Base-by-base conservation (phyloP, 2,797 vertebrate genomes). In the Sebastes baramenuke region DNA sequence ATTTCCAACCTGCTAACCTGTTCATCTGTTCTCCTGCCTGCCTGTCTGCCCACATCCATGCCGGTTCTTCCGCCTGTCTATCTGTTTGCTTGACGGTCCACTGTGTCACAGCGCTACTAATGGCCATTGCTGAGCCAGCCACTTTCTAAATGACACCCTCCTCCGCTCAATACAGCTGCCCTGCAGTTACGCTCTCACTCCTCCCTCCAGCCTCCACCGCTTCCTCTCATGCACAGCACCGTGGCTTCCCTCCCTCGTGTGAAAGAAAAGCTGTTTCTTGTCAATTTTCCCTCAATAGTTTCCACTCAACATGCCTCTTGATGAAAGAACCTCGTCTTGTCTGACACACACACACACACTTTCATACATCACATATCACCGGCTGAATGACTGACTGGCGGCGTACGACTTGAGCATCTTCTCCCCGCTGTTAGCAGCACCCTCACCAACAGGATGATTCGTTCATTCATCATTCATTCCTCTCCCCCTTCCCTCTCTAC, bases 81-180 rank as follows among this genome's bases (percentile, higher is more conserved):
- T 89, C 87, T 89, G 83, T 88, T 86, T 89, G 78, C 81, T 78
- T 85, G 89, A 89, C 75, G 87, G 85, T 93, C 89, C 91, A 92
- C 89, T 89, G 93, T 92, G 92, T 95, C 93, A 93, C 92, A 88
- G 88, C 77, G 77, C 92, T 94, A 78, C 93, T 93, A 93, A 93
- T 94, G 93, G 93, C 93, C 93, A 89, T 80, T 94, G 93, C 94
- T 95, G 94, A 95, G 94, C 92, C 92, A 95, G 91, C 90, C 91
- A 89, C 91, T 94, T 94, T 94, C 92, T 90, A 94, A 94, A 95
- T 92, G 91, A 94, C 94, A 94, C 85, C 89, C 93, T 93, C 93
- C 93, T 93, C 91, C 87, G 79, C 90, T 94, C 92, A 79, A 93
- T 93, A 91, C 93, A 91, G 90, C 94, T 90, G 87, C 90, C 90